A percentile compares a stretch with the other conserved stretches of the same genome.
Evolutionary conservation across 1,140 invertebrate species (phyloP).

Genomic region (Solenopsis invicta): DNA sequence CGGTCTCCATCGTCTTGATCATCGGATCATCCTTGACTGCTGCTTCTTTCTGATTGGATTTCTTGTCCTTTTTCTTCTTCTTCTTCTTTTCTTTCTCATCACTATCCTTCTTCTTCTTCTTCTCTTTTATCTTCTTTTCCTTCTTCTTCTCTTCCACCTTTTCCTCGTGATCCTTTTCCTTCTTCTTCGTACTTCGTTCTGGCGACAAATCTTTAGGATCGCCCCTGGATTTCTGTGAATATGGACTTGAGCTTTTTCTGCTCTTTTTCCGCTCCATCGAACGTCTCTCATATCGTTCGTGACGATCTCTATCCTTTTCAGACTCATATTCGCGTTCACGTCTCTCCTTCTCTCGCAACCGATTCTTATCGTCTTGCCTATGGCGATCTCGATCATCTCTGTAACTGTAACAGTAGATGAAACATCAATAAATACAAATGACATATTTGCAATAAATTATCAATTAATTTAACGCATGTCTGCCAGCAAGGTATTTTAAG

Average conservation of each 20-base stretch:
- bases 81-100: conserved; percentile 86
- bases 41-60: conserved; percentile 83
- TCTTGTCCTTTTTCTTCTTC: conserved; percentile 86
- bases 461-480: not conserved
- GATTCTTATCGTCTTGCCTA: conserved; percentile 80
- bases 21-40: conserved; percentile 81
- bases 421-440: not conserved
- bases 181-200: conserved; percentile 83
- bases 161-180: conserved; percentile 85
- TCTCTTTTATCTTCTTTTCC: conserved; percentile 87
- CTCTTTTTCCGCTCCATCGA: conserved; percentile 81
- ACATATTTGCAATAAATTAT: not conserved
- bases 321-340: conserved; percentile 75
- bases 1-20: conserved; percentile 64
- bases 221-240: conserved; percentile 76
- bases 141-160: conserved; percentile 84
- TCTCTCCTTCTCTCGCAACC: conserved; percentile 78
- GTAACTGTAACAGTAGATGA: conserved; percentile 74
- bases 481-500: not conserved
- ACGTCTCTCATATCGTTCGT: conserved; percentile 83
- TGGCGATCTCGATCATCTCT: conserved; percentile 83
- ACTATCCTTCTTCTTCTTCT: conserved; percentile 87
- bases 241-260: conserved; percentile 81
- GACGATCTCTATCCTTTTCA: conserved; percentile 80
- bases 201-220: conserved; percentile 82